Evolutionary conservation across 2,797 vertebrate genomes (phyloP), one percentile per base, ranked within the genome.

Genomic region (Hoplostethus atlanticus): DNA sequence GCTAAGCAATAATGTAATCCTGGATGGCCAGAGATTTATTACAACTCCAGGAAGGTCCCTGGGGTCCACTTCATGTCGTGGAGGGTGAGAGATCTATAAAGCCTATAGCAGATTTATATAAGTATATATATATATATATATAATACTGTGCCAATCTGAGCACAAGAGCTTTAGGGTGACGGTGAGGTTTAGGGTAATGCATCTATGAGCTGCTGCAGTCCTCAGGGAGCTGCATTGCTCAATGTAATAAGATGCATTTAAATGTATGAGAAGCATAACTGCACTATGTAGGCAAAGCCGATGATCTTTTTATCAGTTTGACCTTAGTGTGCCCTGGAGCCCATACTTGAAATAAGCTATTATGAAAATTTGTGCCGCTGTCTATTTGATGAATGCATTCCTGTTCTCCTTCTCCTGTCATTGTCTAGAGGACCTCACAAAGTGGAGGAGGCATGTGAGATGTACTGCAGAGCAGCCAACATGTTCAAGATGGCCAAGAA

Each of bases 401-500:
- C 21, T 52, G 4, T 36, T 74, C 61, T 38, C 13, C 25, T 53
- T 46, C 0, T 73, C 31, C 71, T 87, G 40, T 76, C 16, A 70
- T 71, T 60, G 89, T 90, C 50, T 85, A 99, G 98, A 76, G 98
- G 97, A 76, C 97, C 95, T 88, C 96, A 98, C 62, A 97, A 96
- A 84, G 94, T 99, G 74, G 98, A 99, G 91, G 98, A 99, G 73
- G 98, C 98, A 0, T 99, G 98, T 61, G 98, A 99, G 85, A 99
- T 99, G 98, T 99, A 99, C 85, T 97, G 97, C 84, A 96, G 98
- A 94, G 97, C 98, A 51, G 98, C 98, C 84, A 99, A 99, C 94
- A 99, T 99, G 98, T 99, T 99, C 95, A 99, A 99, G 96, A 99
- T 99, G 89, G 96, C 96, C 84, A 99, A 99, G 92, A 99, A 99